Evolutionary conservation across 2,888 invertebrate genomes (phyloP), one percentile per base, ranked within the genome.

Genomic region (Spilosoma lubricipeda): DNA sequence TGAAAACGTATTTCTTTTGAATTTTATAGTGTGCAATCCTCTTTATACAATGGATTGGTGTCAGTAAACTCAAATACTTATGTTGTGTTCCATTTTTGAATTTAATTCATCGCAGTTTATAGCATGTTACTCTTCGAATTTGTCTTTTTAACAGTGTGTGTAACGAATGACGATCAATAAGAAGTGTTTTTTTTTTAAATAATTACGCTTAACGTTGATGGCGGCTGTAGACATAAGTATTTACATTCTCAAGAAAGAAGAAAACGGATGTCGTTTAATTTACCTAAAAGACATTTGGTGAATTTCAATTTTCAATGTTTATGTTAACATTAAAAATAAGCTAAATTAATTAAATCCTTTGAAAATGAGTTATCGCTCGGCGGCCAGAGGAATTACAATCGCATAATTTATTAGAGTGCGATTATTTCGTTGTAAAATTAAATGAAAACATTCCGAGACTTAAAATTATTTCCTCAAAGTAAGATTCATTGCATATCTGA

Each of bases 21-120:
- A 83, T 82, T 82, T 83, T 84, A 66, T 82, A 82, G 82, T 77
- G 75, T 74, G 74, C 69, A 75, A 71, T 74, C 48, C 71, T 74
- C 63, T 69, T 72, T 67, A 73, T 67, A 70, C 66, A 59, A 73
- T 70, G 59, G 63, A 63, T 71, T 66, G 42, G 56, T 64, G 30
- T 33, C 23, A 69, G 33, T 67, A 70, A 56, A 74, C 33, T 59
- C 27, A 74, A 75, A 72, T 76, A 33, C n/a, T n/a, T 33, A 76
- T 75, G 75, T 77, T 75, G 77, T 69, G 73, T 72, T 70, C 18
- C 23, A 48, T 73, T 70, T 65, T 33, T 45, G 42, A 48, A 69
- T 11, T 75, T 77, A 75, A 74, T 64, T 73, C 69, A 71, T 74
- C 67, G 71, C 59, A 52, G 27, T 20, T 42, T n/a, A 5, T 59